Evolutionary conservation across 1,140 invertebrate genomes (phyloP).

Genomic region (Apis cerana): DNA sequence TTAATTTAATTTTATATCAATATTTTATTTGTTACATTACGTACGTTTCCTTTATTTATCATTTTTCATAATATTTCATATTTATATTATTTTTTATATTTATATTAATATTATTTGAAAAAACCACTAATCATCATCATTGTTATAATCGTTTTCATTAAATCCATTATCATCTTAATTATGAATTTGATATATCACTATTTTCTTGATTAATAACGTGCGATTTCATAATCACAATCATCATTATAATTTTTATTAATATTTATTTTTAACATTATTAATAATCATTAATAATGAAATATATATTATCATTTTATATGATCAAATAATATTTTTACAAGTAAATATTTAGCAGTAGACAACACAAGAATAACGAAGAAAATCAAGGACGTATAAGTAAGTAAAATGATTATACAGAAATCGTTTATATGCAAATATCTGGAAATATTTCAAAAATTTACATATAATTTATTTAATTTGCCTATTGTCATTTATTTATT

Average conservation of each 20-base stretch:
- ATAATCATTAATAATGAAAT: not conserved
- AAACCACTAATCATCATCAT: not conserved
- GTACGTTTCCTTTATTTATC: constrained; percentile 10
- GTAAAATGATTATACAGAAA: constrained; percentile 58
- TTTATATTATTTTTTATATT: constrained; percentile 58
- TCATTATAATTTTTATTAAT: not conserved
- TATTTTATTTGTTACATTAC: not conserved
- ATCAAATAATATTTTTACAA: constrained; percentile 56
- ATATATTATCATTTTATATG: not conserved
- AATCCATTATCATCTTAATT: not conserved
- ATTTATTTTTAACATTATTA: constrained; percentile 1
- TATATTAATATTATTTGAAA: constrained; percentile 38
- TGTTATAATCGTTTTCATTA: not conserved
- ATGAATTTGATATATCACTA: constrained; percentile 6
- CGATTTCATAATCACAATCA: not conserved
- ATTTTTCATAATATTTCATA: constrained; percentile 28
- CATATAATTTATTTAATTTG: constrained; percentile 35
- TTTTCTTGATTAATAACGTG: not conserved
- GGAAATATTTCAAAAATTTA: constrained; percentile 64
- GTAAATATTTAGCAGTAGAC: constrained; percentile 68
- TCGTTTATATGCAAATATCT: constrained; percentile 65
- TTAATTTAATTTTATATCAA: not conserved
- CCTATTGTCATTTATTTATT: constrained; percentile 17
- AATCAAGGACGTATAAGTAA: constrained; percentile 57
- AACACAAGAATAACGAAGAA: constrained; percentile 45